Base-by-base conservation (phyloP, 1,140 invertebrate species). In the Periplaneta americana region DNA sequence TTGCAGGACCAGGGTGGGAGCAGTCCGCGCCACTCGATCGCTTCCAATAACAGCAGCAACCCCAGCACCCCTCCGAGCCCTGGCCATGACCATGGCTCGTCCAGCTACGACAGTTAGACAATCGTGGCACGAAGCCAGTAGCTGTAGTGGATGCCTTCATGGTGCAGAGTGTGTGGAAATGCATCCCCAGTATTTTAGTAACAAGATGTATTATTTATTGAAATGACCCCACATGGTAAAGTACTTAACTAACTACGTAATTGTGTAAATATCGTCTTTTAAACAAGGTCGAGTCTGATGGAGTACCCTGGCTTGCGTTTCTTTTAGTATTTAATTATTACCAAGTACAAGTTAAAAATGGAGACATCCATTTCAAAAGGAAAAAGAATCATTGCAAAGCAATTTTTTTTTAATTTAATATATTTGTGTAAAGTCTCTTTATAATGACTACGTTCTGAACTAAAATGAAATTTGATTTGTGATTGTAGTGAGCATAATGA, bases 21-120 rank as follows among this genome's bases (percentile, higher is more conserved):
- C 57, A 93, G 92, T 86, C 93, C 94, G 48, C 90, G 94, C 80
- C 94, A 95, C 86, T 96, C 94, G 57, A 92, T 95, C 84, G 94
- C 94, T 34, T 95, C 94, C 66, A 95, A 95, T 88, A 95, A 95
- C 87, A 95, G 94, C 88, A 95, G 93, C 85, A 94, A 94, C 87
- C 90, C 93, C 83, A 95, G 94, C 81, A 95, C 93, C 82, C 94
- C 94, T 80, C 94, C 94, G 34, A 94, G 93, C 86, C 93, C 94
- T 37, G 92, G 92, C 83, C 91, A 92, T 81, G 93, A 94, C 86
- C 93, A 93, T 85, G 92, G 92, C 84, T 94, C 93, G 85, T 95
- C 93, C 33, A 93, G 92, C 83, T 93, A 93, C 83, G 93, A 94
- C 86, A 88, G 87, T 85, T 87, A 86, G 82, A 80, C 81, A 34